Evolutionary conservation across 1,140 invertebrate species (phyloP), one percentile per base, ranked within the genome.

Genomic region (Neodiprion virginianus): DNA sequence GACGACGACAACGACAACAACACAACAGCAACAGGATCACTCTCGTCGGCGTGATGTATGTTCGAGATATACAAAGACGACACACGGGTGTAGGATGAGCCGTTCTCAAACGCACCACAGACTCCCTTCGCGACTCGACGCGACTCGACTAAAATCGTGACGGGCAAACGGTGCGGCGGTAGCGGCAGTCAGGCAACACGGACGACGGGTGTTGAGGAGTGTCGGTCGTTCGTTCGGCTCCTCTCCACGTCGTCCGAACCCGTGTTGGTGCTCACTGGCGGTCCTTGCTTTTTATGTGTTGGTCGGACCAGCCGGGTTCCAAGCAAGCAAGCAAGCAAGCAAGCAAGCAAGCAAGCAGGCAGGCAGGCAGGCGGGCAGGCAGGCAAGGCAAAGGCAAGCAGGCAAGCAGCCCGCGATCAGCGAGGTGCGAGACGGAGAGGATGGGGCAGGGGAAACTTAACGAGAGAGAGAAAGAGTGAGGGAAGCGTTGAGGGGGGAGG

Each of bases 141-240:
- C 77, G 76, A 72, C 74, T 79, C 75, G 78, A 71, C 70, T 71
- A 77, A 78, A 78, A 78, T 78, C 74, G 75, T 79, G 68, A 40
- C 28, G 28, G 28, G 72, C 74, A 69, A 74, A 71, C 75, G 70
- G 78, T 78, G 53, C 53, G 53, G 53, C 53, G 28, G 28, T 40
- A 40, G 28, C 28, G 28, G 28, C 28, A 40, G 28, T 40, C 28
- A 40, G 28, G 28, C 28, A 40, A 40, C 28, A 40, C 28, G 28
- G 53, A 61, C 53, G 53, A 17, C 53, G 53, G 53, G 53, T 17
- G n/a, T 17, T 14, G 53, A 61, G 11, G 53, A 17, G 53, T 61
- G 53, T 61, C n/a, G n/a, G 53, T 61, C 11, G 53, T 61, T 61
- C 53, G 28, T 14, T 21, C 21, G 61, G 28, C 28, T 40, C 28